Percentiles rank a stretch among this genome's conserved stretches.
Conservation (phyloP, 1,140 invertebrate genomes). For the Cryptotermes secundus region DNA sequence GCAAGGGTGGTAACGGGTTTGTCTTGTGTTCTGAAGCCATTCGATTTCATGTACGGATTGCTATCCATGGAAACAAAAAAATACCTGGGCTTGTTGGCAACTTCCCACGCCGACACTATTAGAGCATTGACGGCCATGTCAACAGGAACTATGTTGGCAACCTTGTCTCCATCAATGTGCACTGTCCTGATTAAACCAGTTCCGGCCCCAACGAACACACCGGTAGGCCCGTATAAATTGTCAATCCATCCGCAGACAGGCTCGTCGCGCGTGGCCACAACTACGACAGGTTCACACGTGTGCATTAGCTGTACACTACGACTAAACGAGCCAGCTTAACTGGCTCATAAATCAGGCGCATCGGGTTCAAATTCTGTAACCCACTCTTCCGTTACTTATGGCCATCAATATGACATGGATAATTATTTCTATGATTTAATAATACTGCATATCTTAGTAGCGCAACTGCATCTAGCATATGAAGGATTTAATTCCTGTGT, state of each 20-base stretch:
- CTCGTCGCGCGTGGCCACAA: conserved; percentile 47
- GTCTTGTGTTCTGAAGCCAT: too few species aligned
- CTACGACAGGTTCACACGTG: conserved; percentile 39
- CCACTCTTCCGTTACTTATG: too few species aligned
- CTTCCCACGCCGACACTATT: conserved; percentile 71
- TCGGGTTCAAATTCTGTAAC: too few species aligned
- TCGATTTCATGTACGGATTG: too few species aligned
- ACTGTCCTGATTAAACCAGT: conserved; percentile 64
- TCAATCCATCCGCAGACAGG: conserved; percentile 69
- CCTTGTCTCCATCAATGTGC: conserved; percentile 54
- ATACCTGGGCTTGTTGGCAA: conserved; percentile 44
- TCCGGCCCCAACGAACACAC: conserved; percentile 55
- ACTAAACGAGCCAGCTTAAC: too few species aligned
- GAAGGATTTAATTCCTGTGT: neutral
- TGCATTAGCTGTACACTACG: too few species aligned
- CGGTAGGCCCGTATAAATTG: conserved; percentile 75
- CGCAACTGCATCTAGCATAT: neutral
- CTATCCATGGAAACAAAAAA: too few species aligned
- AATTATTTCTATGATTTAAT: too few species aligned
- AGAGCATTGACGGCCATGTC: conserved; percentile 76
- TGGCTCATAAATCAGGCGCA: too few species aligned
- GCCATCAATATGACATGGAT: too few species aligned
- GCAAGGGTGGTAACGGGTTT: too few species aligned
- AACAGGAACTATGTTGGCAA: conserved; percentile 74
- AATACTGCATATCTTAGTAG: too few species aligned